Conservation (phyloP, 1,140 invertebrate genomes). For the Apis florea region DNA sequence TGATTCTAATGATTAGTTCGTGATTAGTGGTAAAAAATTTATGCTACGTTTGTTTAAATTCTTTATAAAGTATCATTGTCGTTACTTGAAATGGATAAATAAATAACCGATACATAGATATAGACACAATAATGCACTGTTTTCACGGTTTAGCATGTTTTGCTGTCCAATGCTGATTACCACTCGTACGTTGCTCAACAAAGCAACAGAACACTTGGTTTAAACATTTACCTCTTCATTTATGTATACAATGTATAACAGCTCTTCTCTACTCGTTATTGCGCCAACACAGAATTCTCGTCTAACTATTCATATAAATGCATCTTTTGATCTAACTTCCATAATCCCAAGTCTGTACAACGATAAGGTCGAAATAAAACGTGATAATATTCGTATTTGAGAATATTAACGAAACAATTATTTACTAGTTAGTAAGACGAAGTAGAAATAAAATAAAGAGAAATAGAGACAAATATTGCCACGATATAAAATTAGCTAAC, state of each 20-base stretch:
- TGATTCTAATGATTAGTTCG: too few species aligned
- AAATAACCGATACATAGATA: not conserved
- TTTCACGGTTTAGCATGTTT: not conserved
- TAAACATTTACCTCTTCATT: constrained; percentile 1
- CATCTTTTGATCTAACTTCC: not conserved
- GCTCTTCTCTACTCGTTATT: not conserved
- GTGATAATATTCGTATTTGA: too few species aligned
- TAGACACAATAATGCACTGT: not conserved
- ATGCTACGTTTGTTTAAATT: too few species aligned
- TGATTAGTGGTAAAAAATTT: too few species aligned
- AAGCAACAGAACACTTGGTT: not conserved
- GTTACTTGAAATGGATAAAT: not conserved
- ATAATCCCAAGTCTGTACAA: not conserved
- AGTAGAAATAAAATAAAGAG: too few species aligned
- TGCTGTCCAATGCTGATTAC: not conserved
- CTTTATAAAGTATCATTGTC: too few species aligned
- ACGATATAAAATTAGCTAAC: too few species aligned
- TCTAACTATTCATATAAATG: not conserved
- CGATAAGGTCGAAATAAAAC: too few species aligned
- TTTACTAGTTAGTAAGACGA: too few species aligned
- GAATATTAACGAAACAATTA: too few species aligned
- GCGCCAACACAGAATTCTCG: not conserved
- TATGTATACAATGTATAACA: not conserved
- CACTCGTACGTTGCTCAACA: not conserved
- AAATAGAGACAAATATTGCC: too few species aligned